Evolutionary conservation across 92 coral and sea anemone genomes (phyloP).

Genomic region (Virgularia gustaviana): DNA sequence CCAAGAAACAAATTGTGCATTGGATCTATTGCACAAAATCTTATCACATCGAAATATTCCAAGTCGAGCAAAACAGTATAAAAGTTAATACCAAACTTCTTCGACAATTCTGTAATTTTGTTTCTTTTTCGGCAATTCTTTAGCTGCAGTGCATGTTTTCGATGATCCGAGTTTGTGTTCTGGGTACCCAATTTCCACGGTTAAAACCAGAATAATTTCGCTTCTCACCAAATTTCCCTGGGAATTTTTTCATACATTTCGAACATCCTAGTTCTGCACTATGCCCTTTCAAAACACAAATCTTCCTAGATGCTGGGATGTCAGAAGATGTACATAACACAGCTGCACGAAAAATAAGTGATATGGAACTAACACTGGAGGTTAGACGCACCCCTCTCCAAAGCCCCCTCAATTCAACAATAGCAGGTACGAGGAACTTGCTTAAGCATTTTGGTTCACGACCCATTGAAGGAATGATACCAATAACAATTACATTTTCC

Average conservation of each 20-base stretch:
- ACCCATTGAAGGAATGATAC: conserved; percentile 18
- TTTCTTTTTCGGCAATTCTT: neutral
- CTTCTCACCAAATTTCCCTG: conserved; percentile 23
- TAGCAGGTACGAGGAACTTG: conserved; percentile 15
- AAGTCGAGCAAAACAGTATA: neutral
- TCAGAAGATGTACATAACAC: conserved; percentile 51
- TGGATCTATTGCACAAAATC: conserved; percentile 64
- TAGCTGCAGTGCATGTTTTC: conserved; percentile 11
- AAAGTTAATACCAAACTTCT: conserved; percentile 37
- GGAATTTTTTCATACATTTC: conserved; percentile 35
- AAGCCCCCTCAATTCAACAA: conserved; percentile 11
- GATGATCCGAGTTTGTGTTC: conserved; percentile 40
- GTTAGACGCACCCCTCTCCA: conserved; percentile 31
- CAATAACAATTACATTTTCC: conserved; percentile 36
- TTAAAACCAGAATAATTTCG: conserved; percentile 59
- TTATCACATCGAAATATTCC: neutral
- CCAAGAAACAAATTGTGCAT: too few relatives aligned
- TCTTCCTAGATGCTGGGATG: conserved; percentile 53
- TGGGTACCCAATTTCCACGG: conserved; percentile 36
- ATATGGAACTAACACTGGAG: conserved; percentile 6
- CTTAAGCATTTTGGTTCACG: conserved; percentile 4
- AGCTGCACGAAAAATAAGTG: conserved; percentile 55
- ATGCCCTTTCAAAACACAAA: conserved; percentile 58
- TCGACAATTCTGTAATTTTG: conserved; percentile 43
- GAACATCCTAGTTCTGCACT: conserved; percentile 52